Evolutionary conservation across 2,888 invertebrate genomes (phyloP).

Genomic region (Danaus chrysippus): DNA sequence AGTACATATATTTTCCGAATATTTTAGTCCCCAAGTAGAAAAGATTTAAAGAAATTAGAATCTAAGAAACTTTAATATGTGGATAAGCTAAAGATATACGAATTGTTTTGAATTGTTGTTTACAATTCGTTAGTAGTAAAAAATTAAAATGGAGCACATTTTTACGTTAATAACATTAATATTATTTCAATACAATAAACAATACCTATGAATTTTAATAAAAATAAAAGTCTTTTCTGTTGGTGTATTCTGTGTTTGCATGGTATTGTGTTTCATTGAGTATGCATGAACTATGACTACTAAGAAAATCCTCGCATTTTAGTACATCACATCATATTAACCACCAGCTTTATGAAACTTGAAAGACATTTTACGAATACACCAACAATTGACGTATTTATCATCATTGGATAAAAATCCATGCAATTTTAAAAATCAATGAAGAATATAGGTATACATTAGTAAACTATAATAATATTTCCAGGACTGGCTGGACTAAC

Average conservation of each 20-base stretch:
- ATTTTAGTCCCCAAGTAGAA: no score
- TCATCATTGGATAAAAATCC: not conserved
- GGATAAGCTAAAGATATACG: no score
- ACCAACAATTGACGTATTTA: slow-evolving; percentile 7
- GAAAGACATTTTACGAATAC: slow-evolving; percentile 1
- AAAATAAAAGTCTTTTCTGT: not conserved
- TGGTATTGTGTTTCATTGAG: not conserved
- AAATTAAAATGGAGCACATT: no score
- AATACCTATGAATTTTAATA: not conserved
- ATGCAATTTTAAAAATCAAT: not conserved
- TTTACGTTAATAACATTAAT: not conserved
- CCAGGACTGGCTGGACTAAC: slow-evolving; percentile 75
- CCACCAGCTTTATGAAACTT: no score
- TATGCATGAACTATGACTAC: not conserved
- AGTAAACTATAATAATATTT: slow-evolving; percentile 37
- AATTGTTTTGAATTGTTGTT: no score
- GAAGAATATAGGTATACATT: not conserved
- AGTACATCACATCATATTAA: no score
- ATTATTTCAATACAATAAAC: not conserved
- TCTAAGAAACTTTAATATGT: no score
- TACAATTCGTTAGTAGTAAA: no score
- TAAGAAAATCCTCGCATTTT: no score
- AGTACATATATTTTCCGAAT: no score
- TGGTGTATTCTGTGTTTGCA: slow-evolving; percentile 7
- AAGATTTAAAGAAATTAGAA: no score